Percentiles rank a stretch among this genome's conserved stretches.
Evolutionary conservation across 2,113 vertebrate species (phyloP).

Genomic region (Bos javanicus): DNA sequence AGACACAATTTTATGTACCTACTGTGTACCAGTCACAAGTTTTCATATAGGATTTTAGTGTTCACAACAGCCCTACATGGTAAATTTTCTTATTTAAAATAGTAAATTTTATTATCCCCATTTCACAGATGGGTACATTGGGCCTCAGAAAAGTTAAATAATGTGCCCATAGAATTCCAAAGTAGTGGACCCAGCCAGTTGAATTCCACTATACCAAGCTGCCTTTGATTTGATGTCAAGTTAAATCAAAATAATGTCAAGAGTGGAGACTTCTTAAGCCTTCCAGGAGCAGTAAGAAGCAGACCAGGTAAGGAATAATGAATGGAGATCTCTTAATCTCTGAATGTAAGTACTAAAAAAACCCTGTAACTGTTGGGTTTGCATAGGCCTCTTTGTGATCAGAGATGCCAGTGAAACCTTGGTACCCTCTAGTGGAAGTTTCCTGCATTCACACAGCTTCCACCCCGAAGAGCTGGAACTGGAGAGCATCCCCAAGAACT

Average conservation of each 20-base stretch:
- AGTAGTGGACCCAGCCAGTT: not conserved
- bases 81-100: not conserved
- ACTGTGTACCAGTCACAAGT: not conserved
- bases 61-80: not conserved
- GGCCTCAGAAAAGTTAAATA: not conserved
- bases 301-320: not conserved
- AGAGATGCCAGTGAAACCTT: conserved; percentile 36
- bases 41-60: not conserved
- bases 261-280: not conserved
- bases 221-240: not conserved
- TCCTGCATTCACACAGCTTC: conserved; percentile 5
- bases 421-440: conserved; percentile 71
- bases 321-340: not conserved
- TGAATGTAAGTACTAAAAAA: not conserved
- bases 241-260: conserved; percentile 27
- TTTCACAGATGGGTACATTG: conserved; percentile 4
- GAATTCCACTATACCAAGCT: not conserved
- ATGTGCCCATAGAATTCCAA: not conserved
- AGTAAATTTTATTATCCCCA: not conserved
- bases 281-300: not conserved
- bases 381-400: not conserved
- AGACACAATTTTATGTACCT: not conserved
- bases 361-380: not conserved
- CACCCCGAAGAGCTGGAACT: not conserved
- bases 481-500: not conserved